A percentile compares a stretch with the other conserved stretches of the same genome.
Evolutionary conservation across 2,797 vertebrate species (phyloP).

Genomic region (Coluber constrictor): DNA sequence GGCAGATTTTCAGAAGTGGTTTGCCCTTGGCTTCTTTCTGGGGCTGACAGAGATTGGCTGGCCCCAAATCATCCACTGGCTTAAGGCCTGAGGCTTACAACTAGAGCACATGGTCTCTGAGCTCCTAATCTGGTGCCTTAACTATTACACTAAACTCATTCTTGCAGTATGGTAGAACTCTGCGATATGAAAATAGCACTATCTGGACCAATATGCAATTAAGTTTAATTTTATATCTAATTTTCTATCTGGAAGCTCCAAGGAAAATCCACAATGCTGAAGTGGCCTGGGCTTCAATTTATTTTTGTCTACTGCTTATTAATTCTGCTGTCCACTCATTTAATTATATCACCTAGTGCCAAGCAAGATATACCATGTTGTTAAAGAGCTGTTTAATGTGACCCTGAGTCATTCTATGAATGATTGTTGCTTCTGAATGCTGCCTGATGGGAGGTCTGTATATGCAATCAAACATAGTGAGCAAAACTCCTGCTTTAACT

Average conservation of each 20-base stretch:
- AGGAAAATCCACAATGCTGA: background rate
- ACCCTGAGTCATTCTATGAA: background rate
- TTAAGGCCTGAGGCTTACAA: background rate
- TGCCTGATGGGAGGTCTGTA: background rate
- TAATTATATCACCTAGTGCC: background rate
- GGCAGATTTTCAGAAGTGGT: background rate
- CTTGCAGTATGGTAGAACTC: background rate
- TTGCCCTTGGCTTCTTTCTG: background rate
- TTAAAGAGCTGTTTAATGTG: background rate
- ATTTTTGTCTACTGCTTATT: background rate
- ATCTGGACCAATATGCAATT: background rate
- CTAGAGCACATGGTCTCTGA: background rate
- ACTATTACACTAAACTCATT: background rate
- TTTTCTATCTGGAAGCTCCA: background rate
- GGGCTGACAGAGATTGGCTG: background rate
- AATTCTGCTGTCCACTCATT: background rate
- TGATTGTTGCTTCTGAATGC: background rate
- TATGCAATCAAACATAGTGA: background rate
- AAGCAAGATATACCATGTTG: background rate
- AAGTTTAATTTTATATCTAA: background rate
- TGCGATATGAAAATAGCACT: background rate
- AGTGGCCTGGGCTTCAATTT: background rate
- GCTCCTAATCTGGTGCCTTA: background rate
- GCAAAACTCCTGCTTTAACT: slow-evolving; percentile 8
- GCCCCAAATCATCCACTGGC: background rate